Percentiles rank a stretch among this genome's conserved stretches.
Conservation (phyloP, 2,113 vertebrate species). For the Phainopepla nitens region DNA sequence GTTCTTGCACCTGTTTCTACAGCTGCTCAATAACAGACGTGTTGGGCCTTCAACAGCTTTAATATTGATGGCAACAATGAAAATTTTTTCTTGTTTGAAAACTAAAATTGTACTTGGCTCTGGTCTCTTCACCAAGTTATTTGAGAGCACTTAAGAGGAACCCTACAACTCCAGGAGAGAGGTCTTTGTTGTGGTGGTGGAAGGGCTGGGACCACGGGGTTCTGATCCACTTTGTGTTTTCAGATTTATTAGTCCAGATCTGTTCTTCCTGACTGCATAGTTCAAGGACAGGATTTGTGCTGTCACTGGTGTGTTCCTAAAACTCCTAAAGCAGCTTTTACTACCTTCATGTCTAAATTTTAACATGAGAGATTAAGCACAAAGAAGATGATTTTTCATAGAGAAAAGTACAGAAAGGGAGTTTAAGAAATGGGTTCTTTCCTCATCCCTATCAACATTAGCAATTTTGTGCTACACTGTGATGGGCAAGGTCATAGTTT, state of each 20-base stretch:
- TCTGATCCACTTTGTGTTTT: not conserved
- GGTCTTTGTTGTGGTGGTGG: not conserved
- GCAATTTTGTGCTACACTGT: not conserved
- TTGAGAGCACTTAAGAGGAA: not conserved
- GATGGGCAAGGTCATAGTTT: not conserved
- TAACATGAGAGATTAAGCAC: not conserved
- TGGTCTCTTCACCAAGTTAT: not conserved
- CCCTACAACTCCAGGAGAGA: not conserved
- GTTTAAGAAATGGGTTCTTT: not conserved
- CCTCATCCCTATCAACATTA: not conserved
- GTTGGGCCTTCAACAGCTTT: not conserved
- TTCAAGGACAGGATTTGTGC: not conserved
- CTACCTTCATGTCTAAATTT: not conserved
- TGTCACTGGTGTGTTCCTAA: not conserved
- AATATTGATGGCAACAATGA: not conserved
- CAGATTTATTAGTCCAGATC: not conserved
- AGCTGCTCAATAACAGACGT: slow-evolving; percentile 38
- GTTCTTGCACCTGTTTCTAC: slow-evolving; percentile 15
- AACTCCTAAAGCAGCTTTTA: not conserved
- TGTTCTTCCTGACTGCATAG: not conserved
- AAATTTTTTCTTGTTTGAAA: not conserved
- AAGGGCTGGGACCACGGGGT: not conserved
- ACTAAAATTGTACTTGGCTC: not conserved
- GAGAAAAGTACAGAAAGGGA: not conserved
- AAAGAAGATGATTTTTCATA: not conserved